These are phyloP conservation scores for Eristalis pertinax DNA, from an alignment of 2,888 invertebrate genomes.

Conservation along the genomic window DNA sequence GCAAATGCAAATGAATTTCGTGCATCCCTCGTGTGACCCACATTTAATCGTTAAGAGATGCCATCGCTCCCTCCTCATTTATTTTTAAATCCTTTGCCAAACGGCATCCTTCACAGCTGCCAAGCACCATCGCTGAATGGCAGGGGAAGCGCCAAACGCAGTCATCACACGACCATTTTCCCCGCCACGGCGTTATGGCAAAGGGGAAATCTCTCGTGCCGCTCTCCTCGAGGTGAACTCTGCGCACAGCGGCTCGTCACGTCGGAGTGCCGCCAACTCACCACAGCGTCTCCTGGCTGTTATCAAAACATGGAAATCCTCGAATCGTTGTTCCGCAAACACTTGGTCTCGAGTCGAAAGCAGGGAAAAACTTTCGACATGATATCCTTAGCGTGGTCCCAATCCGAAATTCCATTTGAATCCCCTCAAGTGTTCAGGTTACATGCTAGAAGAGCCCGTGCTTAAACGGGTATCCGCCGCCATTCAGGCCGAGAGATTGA, in stretches of 20 bases:
- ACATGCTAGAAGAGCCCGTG: background rate
- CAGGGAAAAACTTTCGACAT: background rate
- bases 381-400: constrained; percentile 8
- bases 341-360: background rate
- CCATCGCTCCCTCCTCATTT: constrained; percentile 13
- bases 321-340: constrained; percentile 30
- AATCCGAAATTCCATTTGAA: constrained; percentile 39
- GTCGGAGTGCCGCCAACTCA: background rate
- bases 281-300: constrained; percentile 19
- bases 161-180: constrained; percentile 1
- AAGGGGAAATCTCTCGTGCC: constrained; percentile 10
- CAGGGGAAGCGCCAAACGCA: background rate
- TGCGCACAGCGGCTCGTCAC: constrained; percentile 8
- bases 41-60: constrained; percentile 21
- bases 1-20: constrained; percentile 11
- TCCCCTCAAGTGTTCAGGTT: constrained; percentile 26
- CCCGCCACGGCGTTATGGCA: constrained; percentile 50
- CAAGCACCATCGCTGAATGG: constrained; percentile 6
- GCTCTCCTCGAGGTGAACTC: constrained; percentile 11
- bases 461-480: constrained; percentile 3
- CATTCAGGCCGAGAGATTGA: constrained; percentile 40
- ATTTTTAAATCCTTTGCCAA: constrained; percentile 24
- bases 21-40: constrained; percentile 21
- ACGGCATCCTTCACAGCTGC: background rate
- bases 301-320: constrained; percentile 49